Conservation (phyloP, 2,888 invertebrate genomes). For the Lasioglossum zephyrum region DNA sequence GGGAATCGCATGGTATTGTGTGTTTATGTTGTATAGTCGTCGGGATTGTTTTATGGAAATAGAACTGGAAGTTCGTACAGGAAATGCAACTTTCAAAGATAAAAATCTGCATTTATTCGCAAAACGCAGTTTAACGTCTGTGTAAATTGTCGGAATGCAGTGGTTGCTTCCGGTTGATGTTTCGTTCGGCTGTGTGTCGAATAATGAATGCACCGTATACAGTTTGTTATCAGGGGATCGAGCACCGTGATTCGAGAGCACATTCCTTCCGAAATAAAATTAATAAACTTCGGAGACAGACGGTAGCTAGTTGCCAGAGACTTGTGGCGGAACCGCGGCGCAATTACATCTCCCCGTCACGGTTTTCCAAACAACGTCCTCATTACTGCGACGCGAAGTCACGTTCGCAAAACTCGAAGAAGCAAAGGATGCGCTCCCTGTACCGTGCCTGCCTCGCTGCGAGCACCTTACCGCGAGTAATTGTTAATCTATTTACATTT, state of each 20-base stretch:
- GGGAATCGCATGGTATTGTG: not conserved
- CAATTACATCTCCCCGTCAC: not conserved
- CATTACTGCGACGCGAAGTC: not conserved
- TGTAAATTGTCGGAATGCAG: not conserved
- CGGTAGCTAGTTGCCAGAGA: not conserved
- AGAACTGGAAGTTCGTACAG: not conserved
- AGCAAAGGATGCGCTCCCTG: not conserved
- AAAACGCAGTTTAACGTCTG: not conserved
- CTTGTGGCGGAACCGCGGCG: not conserved
- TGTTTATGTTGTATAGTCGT: not conserved
- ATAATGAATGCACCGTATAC: not conserved
- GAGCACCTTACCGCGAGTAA: not conserved
- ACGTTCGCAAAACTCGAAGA: slow-evolving; percentile 3
- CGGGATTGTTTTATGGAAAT: not conserved
- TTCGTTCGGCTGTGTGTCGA: not conserved
- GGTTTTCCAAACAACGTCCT: slow-evolving; percentile 12
- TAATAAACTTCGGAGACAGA: not conserved
- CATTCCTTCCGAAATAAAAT: not conserved
- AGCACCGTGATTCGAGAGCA: not conserved
- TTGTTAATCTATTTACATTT: slow-evolving; percentile 26
- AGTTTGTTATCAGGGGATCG: not conserved
- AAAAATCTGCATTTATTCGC: not conserved
- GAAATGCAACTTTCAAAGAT: not conserved
- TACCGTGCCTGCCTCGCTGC: not conserved
- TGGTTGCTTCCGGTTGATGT: not conserved